A percentile compares a stretch with the other conserved stretches of the same genome.
phyloP scores from a whole-genome alignment of 2,888 invertebrate genomes.

The Luperina nickerlii region DNA sequence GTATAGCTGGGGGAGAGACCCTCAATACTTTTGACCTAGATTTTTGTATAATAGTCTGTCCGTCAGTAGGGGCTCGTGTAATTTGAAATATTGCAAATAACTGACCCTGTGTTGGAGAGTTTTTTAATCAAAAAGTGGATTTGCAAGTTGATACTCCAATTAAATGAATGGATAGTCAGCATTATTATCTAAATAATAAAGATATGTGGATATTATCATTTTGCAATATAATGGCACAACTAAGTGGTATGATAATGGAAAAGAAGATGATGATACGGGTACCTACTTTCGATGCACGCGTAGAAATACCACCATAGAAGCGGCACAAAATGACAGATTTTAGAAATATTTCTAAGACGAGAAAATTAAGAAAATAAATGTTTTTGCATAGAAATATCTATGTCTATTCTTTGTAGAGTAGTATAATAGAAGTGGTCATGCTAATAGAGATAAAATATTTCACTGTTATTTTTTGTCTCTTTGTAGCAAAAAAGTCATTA shows the following conservation, averaged over 20 bases:
- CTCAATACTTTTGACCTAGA: conserved; percentile 48
- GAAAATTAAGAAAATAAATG: no score
- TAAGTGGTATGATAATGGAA: background rate
- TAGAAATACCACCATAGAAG: no score
- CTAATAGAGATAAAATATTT: no score
- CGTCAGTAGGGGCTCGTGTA: background rate
- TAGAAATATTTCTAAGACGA: no score
- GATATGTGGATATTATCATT: background rate
- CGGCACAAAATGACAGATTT: no score
- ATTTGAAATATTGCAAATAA: conserved; percentile 32
- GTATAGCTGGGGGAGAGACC: conserved; percentile 29
- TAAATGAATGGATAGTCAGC: background rate
- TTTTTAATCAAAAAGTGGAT: conserved; percentile 2
- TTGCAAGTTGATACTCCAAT: background rate
- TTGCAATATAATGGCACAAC: background rate
- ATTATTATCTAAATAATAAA: background rate
- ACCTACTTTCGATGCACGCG: no score
- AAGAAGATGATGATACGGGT: no score
- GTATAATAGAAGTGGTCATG: no score
- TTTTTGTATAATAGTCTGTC: conserved; percentile 37
- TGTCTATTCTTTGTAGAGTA: no score
- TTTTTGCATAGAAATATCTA: no score
- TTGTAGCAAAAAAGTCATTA: no score
- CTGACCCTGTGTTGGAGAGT: background rate
- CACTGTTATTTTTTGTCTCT: no score